Evolutionary conservation across 2,113 vertebrate species (phyloP).

Genomic region (Baryphthengus martii): DNA sequence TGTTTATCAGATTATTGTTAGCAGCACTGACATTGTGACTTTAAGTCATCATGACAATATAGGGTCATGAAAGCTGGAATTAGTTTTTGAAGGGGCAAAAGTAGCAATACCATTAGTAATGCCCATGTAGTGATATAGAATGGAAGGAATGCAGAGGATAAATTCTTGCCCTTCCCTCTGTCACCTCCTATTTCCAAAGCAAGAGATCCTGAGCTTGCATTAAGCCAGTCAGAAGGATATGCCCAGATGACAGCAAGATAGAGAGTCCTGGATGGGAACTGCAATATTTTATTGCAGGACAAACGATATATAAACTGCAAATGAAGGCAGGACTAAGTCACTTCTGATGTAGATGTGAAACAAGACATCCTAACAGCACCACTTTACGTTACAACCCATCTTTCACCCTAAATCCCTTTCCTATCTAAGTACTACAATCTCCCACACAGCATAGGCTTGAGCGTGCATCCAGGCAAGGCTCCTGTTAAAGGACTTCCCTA

Average conservation of each 20-base stretch:
- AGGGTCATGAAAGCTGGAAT: neutral
- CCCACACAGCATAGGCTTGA: fast-evolving
- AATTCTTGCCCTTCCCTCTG: neutral
- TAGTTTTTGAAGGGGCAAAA: neutral
- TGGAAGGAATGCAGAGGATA: neutral
- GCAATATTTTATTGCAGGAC: neutral
- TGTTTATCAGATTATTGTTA: neutral
- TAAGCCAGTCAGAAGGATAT: neutral
- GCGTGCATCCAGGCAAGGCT: neutral
- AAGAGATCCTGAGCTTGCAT: neutral
- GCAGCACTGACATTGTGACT: neutral
- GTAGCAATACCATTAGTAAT: neutral
- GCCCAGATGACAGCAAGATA: neutral
- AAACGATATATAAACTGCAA: neutral
- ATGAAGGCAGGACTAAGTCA: neutral
- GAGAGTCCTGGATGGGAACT: neutral
- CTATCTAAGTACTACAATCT: neutral
- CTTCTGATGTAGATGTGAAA: neutral
- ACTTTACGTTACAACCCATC: neutral
- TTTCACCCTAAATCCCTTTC: neutral
- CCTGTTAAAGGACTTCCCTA: neutral
- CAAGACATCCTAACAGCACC: neutral
- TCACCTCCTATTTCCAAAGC: neutral
- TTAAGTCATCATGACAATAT: neutral
- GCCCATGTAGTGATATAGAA: neutral